Evolutionary conservation across 2,113 vertebrate species (phyloP).

Genomic region (Campylomormyrus numenius): DNA sequence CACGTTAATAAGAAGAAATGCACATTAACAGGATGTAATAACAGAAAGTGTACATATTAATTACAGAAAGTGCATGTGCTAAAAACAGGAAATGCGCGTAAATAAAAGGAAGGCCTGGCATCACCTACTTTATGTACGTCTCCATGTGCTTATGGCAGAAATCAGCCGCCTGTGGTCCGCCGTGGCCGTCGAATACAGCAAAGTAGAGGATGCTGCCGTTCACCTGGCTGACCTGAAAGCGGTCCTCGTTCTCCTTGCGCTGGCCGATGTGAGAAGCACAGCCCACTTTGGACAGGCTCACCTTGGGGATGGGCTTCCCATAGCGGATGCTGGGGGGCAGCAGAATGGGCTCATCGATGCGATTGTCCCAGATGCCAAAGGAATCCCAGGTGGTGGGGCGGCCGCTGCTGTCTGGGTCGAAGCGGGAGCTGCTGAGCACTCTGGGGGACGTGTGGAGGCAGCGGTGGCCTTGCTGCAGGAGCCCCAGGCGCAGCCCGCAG

Average conservation of each 20-base stretch:
- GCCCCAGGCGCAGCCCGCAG: not conserved
- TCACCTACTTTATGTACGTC: constrained; percentile 66
- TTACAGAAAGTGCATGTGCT: not conserved
- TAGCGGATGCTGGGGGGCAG: constrained; percentile 80
- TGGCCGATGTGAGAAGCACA: constrained; percentile 69
- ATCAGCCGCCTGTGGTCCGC: constrained; percentile 73
- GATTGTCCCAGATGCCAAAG: constrained; percentile 87
- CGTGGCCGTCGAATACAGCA: constrained; percentile 81
- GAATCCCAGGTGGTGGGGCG: constrained; percentile 72
- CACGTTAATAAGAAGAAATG: not conserved
- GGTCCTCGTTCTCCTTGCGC: constrained; percentile 79
- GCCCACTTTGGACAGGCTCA: constrained; percentile 73
- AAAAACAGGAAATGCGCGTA: not conserved
- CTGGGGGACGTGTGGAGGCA: not conserved
- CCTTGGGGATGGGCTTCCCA: constrained; percentile 72
- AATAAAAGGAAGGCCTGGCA: not conserved
- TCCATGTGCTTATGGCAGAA: constrained; percentile 82
- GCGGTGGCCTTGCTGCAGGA: not conserved
- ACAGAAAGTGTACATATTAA: not conserved
- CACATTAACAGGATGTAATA: not conserved
- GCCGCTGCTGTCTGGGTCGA: constrained; percentile 51
- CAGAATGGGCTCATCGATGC: constrained; percentile 79
- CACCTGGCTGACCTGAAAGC: constrained; percentile 62
- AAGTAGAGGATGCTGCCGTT: constrained; percentile 74
- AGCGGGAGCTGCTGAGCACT: constrained; percentile 48